Evolutionary conservation across 1,140 invertebrate species (phyloP), one percentile per base, ranked within the genome.

Genomic region (Dermatophagoides farinae): DNA sequence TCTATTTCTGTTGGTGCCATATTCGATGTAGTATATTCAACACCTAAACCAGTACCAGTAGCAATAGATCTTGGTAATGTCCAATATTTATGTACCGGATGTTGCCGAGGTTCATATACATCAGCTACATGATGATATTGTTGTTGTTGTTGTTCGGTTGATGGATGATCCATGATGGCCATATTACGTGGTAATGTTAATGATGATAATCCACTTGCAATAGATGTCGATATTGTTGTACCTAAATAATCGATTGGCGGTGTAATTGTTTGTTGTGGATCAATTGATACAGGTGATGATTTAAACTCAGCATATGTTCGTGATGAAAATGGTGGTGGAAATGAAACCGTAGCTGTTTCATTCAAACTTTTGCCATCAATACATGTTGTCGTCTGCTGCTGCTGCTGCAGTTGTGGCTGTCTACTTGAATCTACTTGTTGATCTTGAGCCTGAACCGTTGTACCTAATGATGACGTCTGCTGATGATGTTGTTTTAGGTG

Each of bases 11-110:
- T 31, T 31, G 31, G 31, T 4, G 8, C 31, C 31, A 4, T 2
- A 31, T 31, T 31, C 31, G 31, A 31, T 31, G 8, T 31, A 31
- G 8, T 31, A 31, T 31, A 31, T 31, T 31, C 31, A 31, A 31
- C 31, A 31, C 31, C 31, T 31, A 31, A 18, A 23, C 4, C 10
- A 55, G 2, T 55, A 9, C 39, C 46, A 6, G 57, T 53, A 1
- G 57, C 55, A 22, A 62, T 60, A 0, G 43, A 23, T 14, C 61
- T 16, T 18, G 61, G 61, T 41, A 62, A 43, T 44, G 61, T 62
- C 61, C 61, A 62, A 41, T 62, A 62, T 25, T 60, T 62, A 20
- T 62, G 52, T 14, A 44, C 23, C 4, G 61, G 60, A 38, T 38
- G 38, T 31, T 40, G 37, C n/a, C 20, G 9, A 39, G 60, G 52